Evolutionary conservation across 2,797 vertebrate genomes (phyloP).

Genomic region (Dromococcyx pavoninus): DNA sequence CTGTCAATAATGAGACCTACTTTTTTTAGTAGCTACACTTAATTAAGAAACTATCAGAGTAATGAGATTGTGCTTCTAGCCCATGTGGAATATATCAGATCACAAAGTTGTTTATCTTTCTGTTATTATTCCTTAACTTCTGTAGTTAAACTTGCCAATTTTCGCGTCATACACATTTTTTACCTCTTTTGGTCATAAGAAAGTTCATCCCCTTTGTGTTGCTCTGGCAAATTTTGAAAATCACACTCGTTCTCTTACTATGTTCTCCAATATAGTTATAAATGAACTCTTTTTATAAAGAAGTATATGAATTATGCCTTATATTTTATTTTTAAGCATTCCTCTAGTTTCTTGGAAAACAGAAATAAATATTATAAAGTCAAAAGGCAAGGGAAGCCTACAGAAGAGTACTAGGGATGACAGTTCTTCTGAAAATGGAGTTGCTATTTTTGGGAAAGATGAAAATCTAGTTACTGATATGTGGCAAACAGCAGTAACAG

Average conservation of each 20-base stretch:
- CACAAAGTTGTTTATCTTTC: not conserved
- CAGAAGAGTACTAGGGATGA: constrained; percentile 45
- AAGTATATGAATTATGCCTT: not conserved
- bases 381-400: constrained; percentile 22
- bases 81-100: not conserved
- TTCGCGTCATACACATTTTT: not conserved
- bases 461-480: constrained; percentile 77
- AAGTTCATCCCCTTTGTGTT: not conserved
- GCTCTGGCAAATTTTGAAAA: not conserved
- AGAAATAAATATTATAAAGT: constrained; percentile 34
- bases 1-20: not conserved
- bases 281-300: not conserved
- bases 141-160: not conserved
- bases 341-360: constrained; percentile 69
- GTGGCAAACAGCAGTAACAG: constrained; percentile 75
- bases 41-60: not conserved
- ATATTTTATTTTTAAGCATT: constrained; percentile 64
- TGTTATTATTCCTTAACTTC: not conserved
- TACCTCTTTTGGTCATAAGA: not conserved
- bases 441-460: constrained; percentile 10
- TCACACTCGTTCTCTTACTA: not conserved
- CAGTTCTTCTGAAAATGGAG: constrained; percentile 24
- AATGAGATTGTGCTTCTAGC: not conserved
- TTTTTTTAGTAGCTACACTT: not conserved
- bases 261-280: not conserved